phyloP scores from a whole-genome alignment of 2,113 vertebrate species.

The Cariama cristata region DNA sequence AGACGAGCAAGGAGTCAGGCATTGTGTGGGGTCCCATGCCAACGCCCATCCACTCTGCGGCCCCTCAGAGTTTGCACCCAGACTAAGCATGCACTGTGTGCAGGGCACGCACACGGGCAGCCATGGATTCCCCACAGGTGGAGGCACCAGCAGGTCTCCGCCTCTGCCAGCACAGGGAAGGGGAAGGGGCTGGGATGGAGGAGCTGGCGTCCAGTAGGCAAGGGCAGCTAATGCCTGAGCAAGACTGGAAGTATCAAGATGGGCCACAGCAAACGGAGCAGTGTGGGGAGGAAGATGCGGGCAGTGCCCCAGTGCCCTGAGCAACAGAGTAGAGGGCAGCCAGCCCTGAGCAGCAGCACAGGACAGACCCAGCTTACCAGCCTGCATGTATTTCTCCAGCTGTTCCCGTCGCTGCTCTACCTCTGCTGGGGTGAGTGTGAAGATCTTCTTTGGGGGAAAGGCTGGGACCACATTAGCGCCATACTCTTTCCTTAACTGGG shows the following conservation, averaged over 20 bases:
- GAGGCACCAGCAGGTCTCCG: background rate
- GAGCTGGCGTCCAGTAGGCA: background rate
- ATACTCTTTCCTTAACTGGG: slow-evolving; percentile 94
- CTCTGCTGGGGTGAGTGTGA: slow-evolving; percentile 93
- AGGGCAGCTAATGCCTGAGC: background rate
- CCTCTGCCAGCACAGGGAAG: background rate
- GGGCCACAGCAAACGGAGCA: accelerated
- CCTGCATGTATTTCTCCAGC: slow-evolving; percentile 99
- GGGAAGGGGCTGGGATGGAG: background rate
- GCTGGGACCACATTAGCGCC: slow-evolving; percentile 92
- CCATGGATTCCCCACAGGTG: accelerated
- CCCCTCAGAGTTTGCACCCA: background rate
- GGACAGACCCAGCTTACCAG: slow-evolving; percentile 81
- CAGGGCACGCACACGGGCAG: accelerated
- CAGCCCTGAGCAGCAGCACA: accelerated
- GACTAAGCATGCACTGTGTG: accelerated
- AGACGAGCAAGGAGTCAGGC: background rate
- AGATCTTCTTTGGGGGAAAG: slow-evolving; percentile 98
- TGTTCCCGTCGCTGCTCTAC: slow-evolving; percentile 96
- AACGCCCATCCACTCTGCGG: accelerated
- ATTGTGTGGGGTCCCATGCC: accelerated
- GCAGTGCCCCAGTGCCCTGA: accelerated
- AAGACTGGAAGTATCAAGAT: accelerated
- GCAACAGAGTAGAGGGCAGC: accelerated
- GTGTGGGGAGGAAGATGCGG: accelerated